phyloP scores from a whole-genome alignment of 1,140 invertebrate species.

The Diprion similis region DNA sequence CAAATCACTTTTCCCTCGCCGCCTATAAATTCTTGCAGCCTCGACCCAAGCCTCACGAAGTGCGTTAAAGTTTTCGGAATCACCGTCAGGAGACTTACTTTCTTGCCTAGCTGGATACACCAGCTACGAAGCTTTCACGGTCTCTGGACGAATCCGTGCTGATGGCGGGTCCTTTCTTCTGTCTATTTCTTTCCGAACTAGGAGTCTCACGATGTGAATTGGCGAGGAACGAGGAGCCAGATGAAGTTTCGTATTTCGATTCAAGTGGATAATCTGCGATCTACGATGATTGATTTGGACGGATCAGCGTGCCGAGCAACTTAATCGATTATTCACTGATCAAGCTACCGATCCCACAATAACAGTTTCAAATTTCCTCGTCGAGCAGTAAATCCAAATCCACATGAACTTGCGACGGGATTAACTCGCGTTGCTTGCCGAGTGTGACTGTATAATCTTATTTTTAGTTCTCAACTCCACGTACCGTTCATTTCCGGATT shows the following conservation, averaged over 20 bases:
- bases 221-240: too few species aligned
- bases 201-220: not conserved
- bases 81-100: conserved; percentile 11
- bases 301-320: not conserved
- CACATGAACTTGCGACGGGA: too few species aligned
- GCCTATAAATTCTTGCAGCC: conserved; percentile 13
- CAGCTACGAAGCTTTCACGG: not conserved
- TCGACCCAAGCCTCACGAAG: not conserved
- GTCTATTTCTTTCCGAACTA: not conserved
- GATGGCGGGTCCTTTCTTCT: not conserved
- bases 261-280: not conserved
- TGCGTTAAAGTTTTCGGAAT: conserved; percentile 18
- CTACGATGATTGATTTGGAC: not conserved
- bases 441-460: not conserved
- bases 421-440: too few species aligned
- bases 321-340: not conserved
- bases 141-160: not conserved
- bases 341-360: too few species aligned
- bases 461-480: not conserved
- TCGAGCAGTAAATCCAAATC: not conserved
- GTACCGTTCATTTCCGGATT: not conserved
- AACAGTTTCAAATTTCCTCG: too few species aligned
- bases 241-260: too few species aligned
- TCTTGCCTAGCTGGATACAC: not conserved
- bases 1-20: conserved; percentile 10